Conservation (phyloP, 2,888 invertebrate genomes). For the Myathropa florea region DNA sequence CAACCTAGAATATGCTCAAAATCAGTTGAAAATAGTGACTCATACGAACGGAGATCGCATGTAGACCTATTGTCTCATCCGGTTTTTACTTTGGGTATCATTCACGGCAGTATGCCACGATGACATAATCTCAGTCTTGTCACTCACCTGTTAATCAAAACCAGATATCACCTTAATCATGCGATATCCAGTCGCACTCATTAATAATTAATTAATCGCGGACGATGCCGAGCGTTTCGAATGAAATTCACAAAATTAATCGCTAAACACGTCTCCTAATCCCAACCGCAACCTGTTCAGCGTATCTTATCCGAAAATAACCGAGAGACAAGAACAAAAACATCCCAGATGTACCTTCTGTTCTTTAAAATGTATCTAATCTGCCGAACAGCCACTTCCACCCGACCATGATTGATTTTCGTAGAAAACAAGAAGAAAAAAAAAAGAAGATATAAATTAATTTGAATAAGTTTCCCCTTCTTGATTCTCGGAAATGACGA, state of each 20-base stretch:
- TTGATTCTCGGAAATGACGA: neutral
- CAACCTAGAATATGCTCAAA: no score
- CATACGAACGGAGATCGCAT: neutral
- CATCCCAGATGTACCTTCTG: constrained; percentile 40
- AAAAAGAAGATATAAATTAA: neutral
- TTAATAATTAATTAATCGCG: neutral
- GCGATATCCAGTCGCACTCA: neutral
- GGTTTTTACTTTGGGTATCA: neutral
- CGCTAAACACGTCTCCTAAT: constrained; percentile 37
- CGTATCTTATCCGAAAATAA: constrained; percentile 27
- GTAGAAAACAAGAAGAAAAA: neutral
- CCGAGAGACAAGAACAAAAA: neutral
- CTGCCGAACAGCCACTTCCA: neutral
- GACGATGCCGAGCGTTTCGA: neutral
- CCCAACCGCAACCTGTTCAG: constrained; percentile 28
- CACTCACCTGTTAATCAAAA: neutral
- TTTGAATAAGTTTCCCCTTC: neutral
- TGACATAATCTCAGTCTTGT: neutral
- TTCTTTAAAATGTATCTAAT: constrained; percentile 10
- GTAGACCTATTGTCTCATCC: neutral
- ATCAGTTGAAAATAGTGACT: no score
- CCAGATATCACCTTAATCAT: neutral
- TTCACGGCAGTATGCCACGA: no score
- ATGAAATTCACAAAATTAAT: constrained; percentile 32
- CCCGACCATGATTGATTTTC: constrained; percentile 17